These are phyloP conservation scores for Ceriagrion tenellum DNA, from an alignment of 2,888 invertebrate species.

Conservation along the genomic window DNA sequence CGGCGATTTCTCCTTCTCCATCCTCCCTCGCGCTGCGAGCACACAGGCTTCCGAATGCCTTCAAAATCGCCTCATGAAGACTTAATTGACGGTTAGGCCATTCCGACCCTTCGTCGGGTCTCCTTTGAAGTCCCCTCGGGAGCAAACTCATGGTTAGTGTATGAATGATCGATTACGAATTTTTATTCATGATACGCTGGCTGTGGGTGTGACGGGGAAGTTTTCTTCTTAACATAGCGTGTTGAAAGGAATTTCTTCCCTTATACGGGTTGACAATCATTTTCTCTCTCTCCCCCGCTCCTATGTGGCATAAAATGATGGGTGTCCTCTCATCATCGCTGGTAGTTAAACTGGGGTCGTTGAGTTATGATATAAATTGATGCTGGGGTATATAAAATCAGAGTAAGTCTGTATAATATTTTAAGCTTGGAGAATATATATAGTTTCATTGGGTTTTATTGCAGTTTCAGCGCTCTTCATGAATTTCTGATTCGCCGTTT, in stretches of 20 bases:
- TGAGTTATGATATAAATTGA: no score
- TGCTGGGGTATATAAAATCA: no score
- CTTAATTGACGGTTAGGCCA: neutral
- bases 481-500: neutral
- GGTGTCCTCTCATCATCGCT: neutral
- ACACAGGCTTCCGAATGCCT: neutral
- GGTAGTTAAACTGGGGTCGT: no score
- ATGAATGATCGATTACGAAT: neutral
- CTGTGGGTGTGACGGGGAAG: neutral
- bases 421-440: no score
- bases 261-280: neutral
- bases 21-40: neutral
- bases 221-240: neutral
- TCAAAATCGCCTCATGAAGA: neutral
- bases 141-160: conserved; percentile 12
- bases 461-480: no score
- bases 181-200: neutral
- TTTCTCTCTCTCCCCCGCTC: neutral
- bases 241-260: neutral
- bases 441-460: no score
- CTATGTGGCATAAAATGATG: neutral
- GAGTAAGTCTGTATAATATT: no score
- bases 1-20: neutral
- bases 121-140: neutral
- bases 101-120: neutral